Evolutionary conservation across 2,113 vertebrate genomes (phyloP).

Genomic region (Psittacula cyanocephala): DNA sequence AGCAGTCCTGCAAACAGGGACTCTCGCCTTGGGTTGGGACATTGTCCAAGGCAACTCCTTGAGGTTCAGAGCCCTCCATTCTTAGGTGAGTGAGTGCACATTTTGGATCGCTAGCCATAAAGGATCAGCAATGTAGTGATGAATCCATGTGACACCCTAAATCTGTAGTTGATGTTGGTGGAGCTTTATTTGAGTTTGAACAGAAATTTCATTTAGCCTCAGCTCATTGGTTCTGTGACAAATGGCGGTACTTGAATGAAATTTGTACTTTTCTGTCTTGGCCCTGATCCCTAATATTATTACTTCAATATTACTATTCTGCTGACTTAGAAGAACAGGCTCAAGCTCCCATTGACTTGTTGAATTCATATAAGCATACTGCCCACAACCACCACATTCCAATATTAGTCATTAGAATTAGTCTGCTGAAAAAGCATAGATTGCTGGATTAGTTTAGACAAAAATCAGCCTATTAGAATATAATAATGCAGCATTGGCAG

Average conservation of each 20-base stretch:
- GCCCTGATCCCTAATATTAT: neutral
- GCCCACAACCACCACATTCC: neutral
- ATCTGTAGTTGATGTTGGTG: neutral
- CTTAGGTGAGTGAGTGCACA: neutral
- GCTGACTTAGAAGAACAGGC: neutral
- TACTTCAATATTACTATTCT: neutral
- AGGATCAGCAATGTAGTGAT: neutral
- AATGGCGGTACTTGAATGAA: neutral
- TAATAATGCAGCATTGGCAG: neutral
- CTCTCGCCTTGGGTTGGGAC: neutral
- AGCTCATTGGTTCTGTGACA: neutral
- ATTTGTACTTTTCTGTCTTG: neutral
- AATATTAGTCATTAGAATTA: conserved; percentile 3
- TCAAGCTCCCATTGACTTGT: neutral
- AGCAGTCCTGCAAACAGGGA: neutral
- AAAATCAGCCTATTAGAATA: neutral
- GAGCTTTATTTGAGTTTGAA: neutral
- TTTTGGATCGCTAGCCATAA: neutral
- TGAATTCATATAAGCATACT: neutral
- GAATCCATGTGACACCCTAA: neutral
- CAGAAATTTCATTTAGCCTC: neutral
- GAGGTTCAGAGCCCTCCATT: neutral
- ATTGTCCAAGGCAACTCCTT: neutral
- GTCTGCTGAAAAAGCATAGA: conserved; percentile 18
- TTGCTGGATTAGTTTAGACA: neutral